Conservation (phyloP, 2,113 vertebrate genomes). For the Neoarius graeffei region DNA sequence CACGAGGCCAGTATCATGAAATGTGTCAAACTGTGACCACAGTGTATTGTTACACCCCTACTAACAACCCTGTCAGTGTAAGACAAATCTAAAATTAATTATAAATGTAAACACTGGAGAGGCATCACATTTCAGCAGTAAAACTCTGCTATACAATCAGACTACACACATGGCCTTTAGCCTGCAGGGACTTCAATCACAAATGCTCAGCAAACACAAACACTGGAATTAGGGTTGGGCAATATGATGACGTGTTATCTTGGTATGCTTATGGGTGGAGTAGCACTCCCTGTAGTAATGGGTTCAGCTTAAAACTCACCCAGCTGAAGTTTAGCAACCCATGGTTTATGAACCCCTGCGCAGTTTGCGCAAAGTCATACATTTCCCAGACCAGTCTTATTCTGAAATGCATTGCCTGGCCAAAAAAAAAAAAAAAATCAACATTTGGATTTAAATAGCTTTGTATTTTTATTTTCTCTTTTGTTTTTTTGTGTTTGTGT, state of each 20-base stretch:
- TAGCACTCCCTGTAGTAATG: neutral
- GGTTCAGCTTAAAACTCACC: neutral
- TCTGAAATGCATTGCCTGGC: neutral
- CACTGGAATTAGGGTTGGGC: neutral
- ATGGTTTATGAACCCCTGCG: neutral
- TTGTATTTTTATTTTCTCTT: too few species aligned
- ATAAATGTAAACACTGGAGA: neutral
- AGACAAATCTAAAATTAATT: neutral
- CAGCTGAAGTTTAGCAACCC: neutral
- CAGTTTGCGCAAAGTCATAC: neutral
- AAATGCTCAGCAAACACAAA: conserved; percentile 2
- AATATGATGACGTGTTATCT: neutral
- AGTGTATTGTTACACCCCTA: neutral
- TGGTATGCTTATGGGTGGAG: conserved; percentile 31
- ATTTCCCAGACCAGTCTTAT: neutral
- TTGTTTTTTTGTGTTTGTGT: too few species aligned
- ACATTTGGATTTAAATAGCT: too few species aligned
- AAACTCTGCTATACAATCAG: neutral
- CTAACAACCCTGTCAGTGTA: neutral
- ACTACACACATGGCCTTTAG: neutral
- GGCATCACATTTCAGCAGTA: neutral
- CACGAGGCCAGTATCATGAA: neutral
- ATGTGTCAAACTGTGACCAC: too few species aligned
- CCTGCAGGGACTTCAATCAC: neutral
- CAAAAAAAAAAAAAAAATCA: too few species aligned